These are phyloP conservation scores for Hormaphis cornu DNA, from an alignment of 1,140 invertebrate genomes.

Conservation along the genomic window DNA sequence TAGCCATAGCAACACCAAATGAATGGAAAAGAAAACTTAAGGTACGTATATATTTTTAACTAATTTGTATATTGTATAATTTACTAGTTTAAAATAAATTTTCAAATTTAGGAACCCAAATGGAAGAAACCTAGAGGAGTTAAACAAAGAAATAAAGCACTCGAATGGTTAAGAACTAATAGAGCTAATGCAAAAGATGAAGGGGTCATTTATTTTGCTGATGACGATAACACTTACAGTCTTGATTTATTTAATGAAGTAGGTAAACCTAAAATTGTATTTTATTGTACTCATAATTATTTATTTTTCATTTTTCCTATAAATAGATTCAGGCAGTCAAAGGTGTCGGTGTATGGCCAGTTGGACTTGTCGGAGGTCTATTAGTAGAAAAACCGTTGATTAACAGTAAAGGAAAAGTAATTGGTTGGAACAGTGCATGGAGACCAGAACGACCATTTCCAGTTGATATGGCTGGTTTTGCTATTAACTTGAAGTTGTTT, in stretches of 20 bases:
- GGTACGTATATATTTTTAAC: constrained; percentile 35
- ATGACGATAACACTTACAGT: constrained; percentile 96
- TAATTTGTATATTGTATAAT: background rate
- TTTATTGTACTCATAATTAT: background rate
- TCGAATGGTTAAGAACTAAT: constrained; percentile 76
- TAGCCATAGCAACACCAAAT: constrained; percentile 55
- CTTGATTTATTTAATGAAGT: constrained; percentile 84
- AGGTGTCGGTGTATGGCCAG: constrained; percentile 93
- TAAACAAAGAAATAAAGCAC: constrained; percentile 80
- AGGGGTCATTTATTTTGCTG: constrained; percentile 93
- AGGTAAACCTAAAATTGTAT: constrained; percentile 31
- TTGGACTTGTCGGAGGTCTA: constrained; percentile 85
- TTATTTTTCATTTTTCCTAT: constrained; percentile 22
- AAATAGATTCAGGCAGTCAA: constrained; percentile 56
- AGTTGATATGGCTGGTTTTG: constrained; percentile 98
- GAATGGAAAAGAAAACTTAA: constrained; percentile 46
- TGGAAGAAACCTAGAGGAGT: constrained; percentile 92
- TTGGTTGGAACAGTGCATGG: constrained; percentile 75
- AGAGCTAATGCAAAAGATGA: constrained; percentile 46
- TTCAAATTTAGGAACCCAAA: constrained; percentile 53
- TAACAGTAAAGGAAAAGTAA: constrained; percentile 59
- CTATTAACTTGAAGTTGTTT: constrained; percentile 76
- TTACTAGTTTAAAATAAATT: background rate
- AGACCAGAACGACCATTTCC: constrained; percentile 84
- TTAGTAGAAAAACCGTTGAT: constrained; percentile 75